Base-by-base conservation (phyloP, 2,888 invertebrate species). In the Andrena bucephala region DNA sequence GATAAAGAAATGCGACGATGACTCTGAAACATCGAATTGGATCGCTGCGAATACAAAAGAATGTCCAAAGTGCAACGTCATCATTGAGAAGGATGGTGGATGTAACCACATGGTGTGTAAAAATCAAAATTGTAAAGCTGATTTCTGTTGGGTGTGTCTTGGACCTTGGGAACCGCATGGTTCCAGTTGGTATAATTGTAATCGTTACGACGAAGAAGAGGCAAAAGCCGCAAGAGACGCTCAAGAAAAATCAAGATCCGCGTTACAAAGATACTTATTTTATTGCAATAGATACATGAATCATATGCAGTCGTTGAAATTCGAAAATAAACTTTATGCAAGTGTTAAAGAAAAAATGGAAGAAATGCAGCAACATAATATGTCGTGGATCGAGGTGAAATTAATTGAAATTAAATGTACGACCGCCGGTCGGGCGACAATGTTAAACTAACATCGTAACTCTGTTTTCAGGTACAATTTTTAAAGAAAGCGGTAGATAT, bases 21-120 rank as follows among this genome's bases (percentile, higher is more conserved):
- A 99, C 94, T 98, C 98, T 5, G 99, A 99, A 95, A 99, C 99
- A 74, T 98, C 99, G 13, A 99, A 99, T 94, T 99, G 99, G 99
- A 99, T 99, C 92, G 99, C 99, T 77, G 99, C 99, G 36, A 99
- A 99, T 95, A 99, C 99, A 74, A 99, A 99, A 95, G 99, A 99
- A 95, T 99, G 99, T 94, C 99, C 99, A 60, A 98, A 98, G 94
- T 99, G 99, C 95, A 98, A 98, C 94, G 99, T 98, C 67, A 98
- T 98, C n/a, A 98, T 98, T 90, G 98, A 98, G 93, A 98, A 98
- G 94, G 99, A 99, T 94, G 99, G 99, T 83, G 99, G 99, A 68
- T 99, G 99, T 94, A 99, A 99, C 95, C 99, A 99, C 95, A 99
- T 99, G 99, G 97, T 98, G 70, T 99, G 99, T 95, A 99, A 99